Evolutionary conservation across 2,888 invertebrate genomes (phyloP).

Genomic region (Blastobasis lacticolella): DNA sequence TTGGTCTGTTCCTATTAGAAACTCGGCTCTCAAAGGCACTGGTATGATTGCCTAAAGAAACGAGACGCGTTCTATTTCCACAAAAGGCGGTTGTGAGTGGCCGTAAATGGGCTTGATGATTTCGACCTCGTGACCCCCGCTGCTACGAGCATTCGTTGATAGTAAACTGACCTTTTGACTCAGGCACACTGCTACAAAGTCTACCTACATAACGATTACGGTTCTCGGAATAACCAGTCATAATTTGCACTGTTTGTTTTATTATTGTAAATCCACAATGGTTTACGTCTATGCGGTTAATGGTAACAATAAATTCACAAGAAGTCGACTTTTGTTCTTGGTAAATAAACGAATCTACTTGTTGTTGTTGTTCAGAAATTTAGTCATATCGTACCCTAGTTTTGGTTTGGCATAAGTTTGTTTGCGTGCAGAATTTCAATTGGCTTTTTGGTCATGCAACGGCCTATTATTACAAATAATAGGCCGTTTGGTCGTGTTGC

Average conservation of each 20-base stretch:
- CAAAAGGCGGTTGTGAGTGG: slow-evolving; percentile 14
- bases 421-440: slow-evolving; percentile 22
- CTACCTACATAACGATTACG: no score
- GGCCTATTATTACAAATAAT: no score
- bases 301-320: slow-evolving; percentile 9
- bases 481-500: no score
- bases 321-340: no score
- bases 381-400: no score
- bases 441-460: slow-evolving; percentile 13
- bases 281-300: slow-evolving; percentile 22
- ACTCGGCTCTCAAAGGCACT: slow-evolving; percentile 20
- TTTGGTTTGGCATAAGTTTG: background rate
- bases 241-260: no score
- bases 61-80: slow-evolving; percentile 26
- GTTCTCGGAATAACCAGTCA: no score
- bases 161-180: slow-evolving; percentile 10
- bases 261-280: slow-evolving; percentile 30
- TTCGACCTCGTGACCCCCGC: slow-evolving; percentile 37
- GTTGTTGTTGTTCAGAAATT: no score
- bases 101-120: slow-evolving; percentile 25
- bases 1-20: slow-evolving; percentile 18
- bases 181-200: no score
- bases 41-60: slow-evolving; percentile 29
- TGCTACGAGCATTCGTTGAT: slow-evolving; percentile 16
- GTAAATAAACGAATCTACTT: no score